phyloP scores from a whole-genome alignment of 1,140 invertebrate genomes.

The Ceratina japonica region DNA sequence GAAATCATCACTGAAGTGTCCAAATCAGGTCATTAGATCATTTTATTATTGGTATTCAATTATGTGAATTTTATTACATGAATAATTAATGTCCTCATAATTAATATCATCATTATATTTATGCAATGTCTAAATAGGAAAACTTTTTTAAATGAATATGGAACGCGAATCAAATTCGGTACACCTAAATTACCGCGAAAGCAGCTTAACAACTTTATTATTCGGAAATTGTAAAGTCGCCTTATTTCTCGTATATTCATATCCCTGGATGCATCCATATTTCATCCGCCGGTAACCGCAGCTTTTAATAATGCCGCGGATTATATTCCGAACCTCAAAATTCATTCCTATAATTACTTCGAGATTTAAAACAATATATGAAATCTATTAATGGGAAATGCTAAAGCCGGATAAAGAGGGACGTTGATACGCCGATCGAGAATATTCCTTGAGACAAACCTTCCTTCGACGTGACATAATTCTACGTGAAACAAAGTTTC shows the following conservation, averaged over 20 bases:
- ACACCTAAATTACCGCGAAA: neutral
- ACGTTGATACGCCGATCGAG: no score
- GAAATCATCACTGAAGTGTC: no score
- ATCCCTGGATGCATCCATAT: neutral
- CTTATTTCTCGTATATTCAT: conserved; percentile 4
- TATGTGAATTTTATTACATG: no score
- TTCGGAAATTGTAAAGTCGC: neutral
- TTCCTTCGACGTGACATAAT: no score
- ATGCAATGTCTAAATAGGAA: neutral
- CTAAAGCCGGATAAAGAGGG: neutral
- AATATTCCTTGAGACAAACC: neutral
- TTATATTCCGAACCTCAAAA: neutral
- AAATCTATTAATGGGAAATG: neutral
- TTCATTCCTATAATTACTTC: conserved; percentile 7
- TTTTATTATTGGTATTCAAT: no score
- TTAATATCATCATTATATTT: neutral
- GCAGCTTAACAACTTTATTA: neutral
- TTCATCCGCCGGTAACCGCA: neutral
- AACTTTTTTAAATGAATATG: neutral
- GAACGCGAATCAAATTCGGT: neutral
- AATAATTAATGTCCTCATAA: no score
- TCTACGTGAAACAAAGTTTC: neutral
- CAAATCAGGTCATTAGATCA: no score
- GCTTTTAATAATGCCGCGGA: conserved; percentile 22
- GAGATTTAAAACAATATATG: conserved; percentile 6